Percentiles rank a stretch among this genome's conserved stretches.
These are phyloP conservation scores for Archocentrus centrarchus DNA, from an alignment of 2,113 vertebrate species.

Conservation along the genomic window DNA sequence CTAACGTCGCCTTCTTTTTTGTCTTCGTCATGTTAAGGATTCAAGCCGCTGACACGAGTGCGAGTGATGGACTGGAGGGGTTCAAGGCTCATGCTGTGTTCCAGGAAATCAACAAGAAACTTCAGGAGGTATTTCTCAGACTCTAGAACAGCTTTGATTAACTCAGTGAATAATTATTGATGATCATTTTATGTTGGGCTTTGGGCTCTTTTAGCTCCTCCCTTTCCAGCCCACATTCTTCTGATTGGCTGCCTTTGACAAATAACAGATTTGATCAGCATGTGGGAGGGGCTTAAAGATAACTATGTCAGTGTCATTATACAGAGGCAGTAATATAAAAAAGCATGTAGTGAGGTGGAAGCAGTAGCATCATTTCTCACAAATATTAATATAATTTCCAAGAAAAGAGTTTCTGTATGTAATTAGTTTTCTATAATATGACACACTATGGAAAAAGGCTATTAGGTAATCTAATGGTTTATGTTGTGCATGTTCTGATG, in stretches of 20 bases:
- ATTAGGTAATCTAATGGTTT: not conserved
- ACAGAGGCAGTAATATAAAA: not conserved
- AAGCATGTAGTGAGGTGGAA: not conserved
- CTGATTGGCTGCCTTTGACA: not conserved
- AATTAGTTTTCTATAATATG: too few relatives aligned
- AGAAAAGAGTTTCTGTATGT: too few relatives aligned
- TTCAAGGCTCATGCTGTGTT: constrained; percentile 92
- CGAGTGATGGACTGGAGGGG: constrained; percentile 80
- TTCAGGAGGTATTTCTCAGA: constrained; percentile 86
- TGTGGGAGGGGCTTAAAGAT: not conserved
- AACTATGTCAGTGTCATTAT: not conserved
- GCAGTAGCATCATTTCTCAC: not conserved
- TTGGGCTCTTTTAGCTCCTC: not conserved
- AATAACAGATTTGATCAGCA: not conserved
- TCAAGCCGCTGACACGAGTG: constrained; percentile 79
- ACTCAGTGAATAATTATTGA: not conserved
- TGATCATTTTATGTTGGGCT: not conserved
- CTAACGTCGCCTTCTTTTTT: constrained; percentile 29
- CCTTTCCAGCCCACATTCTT: not conserved
- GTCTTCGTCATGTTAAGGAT: constrained; percentile 55
- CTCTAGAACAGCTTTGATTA: not conserved
- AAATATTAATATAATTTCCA: not conserved
- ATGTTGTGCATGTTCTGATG: not conserved
- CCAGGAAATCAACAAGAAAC: constrained; percentile 94
- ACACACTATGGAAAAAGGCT: too few relatives aligned